Evolutionary conservation across 2,797 vertebrate genomes (phyloP).

Genomic region (Parambassis ranga): DNA sequence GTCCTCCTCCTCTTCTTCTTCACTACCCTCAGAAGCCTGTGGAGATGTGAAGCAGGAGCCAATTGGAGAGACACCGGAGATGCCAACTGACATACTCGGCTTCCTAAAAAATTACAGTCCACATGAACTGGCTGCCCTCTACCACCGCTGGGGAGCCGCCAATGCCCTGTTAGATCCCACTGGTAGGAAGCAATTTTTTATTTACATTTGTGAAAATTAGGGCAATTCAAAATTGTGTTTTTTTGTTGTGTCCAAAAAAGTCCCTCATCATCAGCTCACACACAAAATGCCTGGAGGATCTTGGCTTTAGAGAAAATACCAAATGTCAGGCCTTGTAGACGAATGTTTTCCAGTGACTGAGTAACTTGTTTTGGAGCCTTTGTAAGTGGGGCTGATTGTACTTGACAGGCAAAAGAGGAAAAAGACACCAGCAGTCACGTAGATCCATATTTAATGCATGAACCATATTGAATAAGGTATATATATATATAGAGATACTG

Average conservation of each 20-base stretch:
- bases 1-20: constrained; percentile 46
- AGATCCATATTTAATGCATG: not conserved
- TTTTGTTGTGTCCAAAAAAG: not conserved
- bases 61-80: constrained; percentile 77
- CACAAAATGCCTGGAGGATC: constrained; percentile 6
- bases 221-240: not conserved
- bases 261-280: constrained; percentile 24
- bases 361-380: constrained; percentile 15
- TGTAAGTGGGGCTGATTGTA: constrained; percentile 6
- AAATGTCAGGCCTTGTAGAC: constrained; percentile 42
- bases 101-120: constrained; percentile 92
- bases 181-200: constrained; percentile 73
- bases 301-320: constrained; percentile 28
- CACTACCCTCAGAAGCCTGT: constrained; percentile 46
- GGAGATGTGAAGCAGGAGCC: constrained; percentile 80
- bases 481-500: not conserved
- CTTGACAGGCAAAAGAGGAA: constrained; percentile 7
- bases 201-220: not conserved
- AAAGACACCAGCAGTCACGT: constrained; percentile 5
- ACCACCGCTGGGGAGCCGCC: constrained; percentile 89
- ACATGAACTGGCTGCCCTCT: constrained; percentile 88
- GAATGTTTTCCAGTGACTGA: constrained; percentile 13
- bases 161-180: constrained; percentile 84
- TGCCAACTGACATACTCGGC: constrained; percentile 83
- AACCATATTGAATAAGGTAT: not conserved